phyloP scores from a whole-genome alignment of 2,888 invertebrate genomes.

The Cepaea hortensis region DNA sequence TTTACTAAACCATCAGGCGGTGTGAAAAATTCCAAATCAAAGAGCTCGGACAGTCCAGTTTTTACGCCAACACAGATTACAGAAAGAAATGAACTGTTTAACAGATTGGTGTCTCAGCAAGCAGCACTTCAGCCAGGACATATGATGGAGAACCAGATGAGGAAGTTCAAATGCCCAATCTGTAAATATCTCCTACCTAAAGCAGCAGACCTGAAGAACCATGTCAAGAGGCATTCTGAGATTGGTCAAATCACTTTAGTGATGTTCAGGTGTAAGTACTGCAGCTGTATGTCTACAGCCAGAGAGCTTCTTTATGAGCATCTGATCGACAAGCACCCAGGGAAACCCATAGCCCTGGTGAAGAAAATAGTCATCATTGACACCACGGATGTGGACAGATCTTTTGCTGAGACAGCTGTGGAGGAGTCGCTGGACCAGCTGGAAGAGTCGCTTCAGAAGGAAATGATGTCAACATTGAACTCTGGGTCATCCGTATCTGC shows the following conservation, averaged over 20 bases:
- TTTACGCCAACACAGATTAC: slow-evolving; percentile 29
- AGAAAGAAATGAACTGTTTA: slow-evolving; percentile 45
- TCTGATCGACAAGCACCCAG: slow-evolving; percentile 56
- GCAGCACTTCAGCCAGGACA: slow-evolving; percentile 37
- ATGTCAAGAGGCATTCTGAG: slow-evolving; percentile 55
- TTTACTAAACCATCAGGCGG: slow-evolving; percentile 28
- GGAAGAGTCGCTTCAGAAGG: slow-evolving; percentile 45
- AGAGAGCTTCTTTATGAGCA: slow-evolving; percentile 56
- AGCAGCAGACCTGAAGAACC: slow-evolving; percentile 55
- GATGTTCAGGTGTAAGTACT: slow-evolving; percentile 57
- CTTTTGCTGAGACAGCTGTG: slow-evolving; percentile 55
- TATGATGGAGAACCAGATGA: slow-evolving; percentile 51
- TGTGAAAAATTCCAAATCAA: slow-evolving; percentile 43
- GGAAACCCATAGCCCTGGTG: slow-evolving; percentile 55
- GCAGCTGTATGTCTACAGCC: slow-evolving; percentile 56
- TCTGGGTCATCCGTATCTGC: neutral
- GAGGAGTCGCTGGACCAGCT: slow-evolving; percentile 50
- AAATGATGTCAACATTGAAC: slow-evolving; percentile 29
- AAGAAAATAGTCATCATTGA: slow-evolving; percentile 56
- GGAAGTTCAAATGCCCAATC: slow-evolving; percentile 56
- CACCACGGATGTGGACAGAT: slow-evolving; percentile 53
- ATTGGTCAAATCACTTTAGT: slow-evolving; percentile 55
- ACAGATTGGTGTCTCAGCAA: slow-evolving; percentile 33
- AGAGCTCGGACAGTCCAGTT: neutral
- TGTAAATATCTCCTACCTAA: slow-evolving; percentile 57